phyloP scores from a whole-genome alignment of 2,797 vertebrate species.

The Saxicola maurus region DNA sequence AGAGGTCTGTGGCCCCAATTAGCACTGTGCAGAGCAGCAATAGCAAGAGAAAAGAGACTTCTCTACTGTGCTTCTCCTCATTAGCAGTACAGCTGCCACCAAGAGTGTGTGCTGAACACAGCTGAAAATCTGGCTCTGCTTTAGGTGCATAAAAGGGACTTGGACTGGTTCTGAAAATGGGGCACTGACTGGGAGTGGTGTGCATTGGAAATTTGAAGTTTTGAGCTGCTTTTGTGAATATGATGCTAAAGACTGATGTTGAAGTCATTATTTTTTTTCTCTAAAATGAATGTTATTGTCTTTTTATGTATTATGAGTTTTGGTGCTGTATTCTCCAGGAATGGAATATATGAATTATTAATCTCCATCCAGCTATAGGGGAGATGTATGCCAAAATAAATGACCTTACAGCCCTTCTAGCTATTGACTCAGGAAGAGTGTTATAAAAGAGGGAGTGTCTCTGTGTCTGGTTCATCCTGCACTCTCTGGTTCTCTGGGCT shows the following conservation, averaged over 20 bases:
- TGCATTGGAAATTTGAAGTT: background rate
- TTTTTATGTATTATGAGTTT: background rate
- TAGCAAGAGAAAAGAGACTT: background rate
- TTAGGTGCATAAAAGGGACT: background rate
- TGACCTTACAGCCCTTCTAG: background rate
- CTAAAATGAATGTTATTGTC: background rate
- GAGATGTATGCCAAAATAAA: background rate
- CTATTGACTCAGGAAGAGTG: background rate
- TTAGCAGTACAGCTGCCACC: slow-evolving; percentile 34
- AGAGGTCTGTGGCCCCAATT: slow-evolving; percentile 54
- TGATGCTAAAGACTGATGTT: background rate
- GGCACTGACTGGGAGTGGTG: background rate
- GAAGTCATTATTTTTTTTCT: background rate
- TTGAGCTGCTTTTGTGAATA: background rate
- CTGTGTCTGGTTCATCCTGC: background rate
- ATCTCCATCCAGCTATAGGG: background rate
- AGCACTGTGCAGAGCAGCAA: slow-evolving; percentile 23
- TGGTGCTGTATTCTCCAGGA: background rate
- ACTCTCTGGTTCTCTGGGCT: background rate
- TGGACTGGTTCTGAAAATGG: background rate
- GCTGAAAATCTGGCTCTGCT: background rate
- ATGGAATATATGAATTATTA: background rate
- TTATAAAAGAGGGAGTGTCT: background rate
- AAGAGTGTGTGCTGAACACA: background rate
- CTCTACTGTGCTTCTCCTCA: background rate